Evolutionary conservation across 1,140 invertebrate species (phyloP).

Genomic region (Lepidotrigona ventralis): DNA sequence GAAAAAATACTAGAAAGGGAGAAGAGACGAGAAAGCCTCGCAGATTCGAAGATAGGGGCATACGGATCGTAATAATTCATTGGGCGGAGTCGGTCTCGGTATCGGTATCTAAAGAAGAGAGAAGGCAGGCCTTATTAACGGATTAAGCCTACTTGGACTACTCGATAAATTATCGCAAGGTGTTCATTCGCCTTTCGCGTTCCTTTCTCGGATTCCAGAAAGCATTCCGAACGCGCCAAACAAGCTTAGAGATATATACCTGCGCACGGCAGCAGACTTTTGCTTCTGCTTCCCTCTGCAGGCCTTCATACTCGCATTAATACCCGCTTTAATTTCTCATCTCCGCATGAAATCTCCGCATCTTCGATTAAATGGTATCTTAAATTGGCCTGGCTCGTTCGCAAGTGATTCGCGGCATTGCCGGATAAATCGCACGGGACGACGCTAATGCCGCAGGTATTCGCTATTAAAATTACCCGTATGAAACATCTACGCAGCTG

Average conservation of each 20-base stretch:
- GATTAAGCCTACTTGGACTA: conserved; percentile 63
- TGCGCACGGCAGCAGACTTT: neutral
- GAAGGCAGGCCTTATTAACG: conserved; percentile 66
- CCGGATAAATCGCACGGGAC: conserved; percentile 1
- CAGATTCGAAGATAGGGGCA: conserved; percentile 65
- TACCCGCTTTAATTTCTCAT: conserved; percentile 20
- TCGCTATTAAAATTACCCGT: conserved; percentile 12
- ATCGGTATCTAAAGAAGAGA: conserved; percentile 28
- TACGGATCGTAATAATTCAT: conserved; percentile 66
- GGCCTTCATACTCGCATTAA: neutral
- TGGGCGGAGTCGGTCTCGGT: conserved; percentile 28
- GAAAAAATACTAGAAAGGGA: conserved; percentile 15
- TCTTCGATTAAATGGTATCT: conserved; percentile 27
- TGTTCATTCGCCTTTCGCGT: conserved; percentile 53
- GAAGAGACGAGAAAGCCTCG: too few relatives aligned
- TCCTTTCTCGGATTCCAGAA: conserved; percentile 48
- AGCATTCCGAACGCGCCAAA: conserved; percentile 33
- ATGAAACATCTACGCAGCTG: neutral
- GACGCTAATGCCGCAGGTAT: conserved; percentile 1
- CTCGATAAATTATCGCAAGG: conserved; percentile 67
- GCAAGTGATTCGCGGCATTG: conserved; percentile 13
- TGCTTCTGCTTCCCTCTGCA: conserved; percentile 1
- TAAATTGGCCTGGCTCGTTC: conserved; percentile 15
- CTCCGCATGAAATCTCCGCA: neutral
- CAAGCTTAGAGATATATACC: neutral